phyloP scores from a whole-genome alignment of 1,140 invertebrate species.

The Drosophila sp. region DNA sequence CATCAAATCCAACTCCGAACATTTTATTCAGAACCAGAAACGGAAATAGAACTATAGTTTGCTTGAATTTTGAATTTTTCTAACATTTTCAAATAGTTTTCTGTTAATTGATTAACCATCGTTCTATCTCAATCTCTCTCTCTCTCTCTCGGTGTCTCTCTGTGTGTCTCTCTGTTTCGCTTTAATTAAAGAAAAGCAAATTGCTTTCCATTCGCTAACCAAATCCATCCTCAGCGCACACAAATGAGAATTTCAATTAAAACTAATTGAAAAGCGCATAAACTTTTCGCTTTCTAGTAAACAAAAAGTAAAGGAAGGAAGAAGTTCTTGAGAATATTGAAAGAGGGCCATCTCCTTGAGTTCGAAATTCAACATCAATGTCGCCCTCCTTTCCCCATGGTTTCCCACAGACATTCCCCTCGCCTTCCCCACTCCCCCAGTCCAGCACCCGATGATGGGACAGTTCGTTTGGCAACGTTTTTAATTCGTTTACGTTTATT shows the following conservation, averaged over 20 bases:
- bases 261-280: slow-evolving; percentile 77
- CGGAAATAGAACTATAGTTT: background rate
- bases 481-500: slow-evolving; percentile 81
- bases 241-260: slow-evolving; percentile 72
- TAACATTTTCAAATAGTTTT: background rate
- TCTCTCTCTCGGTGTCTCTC: slow-evolving; percentile 7
- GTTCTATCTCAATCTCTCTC: background rate
- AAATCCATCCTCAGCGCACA: background rate
- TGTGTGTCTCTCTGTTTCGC: slow-evolving; percentile 21
- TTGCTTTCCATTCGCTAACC: slow-evolving; percentile 34
- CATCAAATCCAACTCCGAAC: no score
- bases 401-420: background rate
- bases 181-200: slow-evolving; percentile 65
- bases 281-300: slow-evolving; percentile 64
- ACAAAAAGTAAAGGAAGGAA: slow-evolving; percentile 52
- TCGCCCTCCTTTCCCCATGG: background rate
- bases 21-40: background rate
- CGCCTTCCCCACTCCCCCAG: slow-evolving; percentile 8
- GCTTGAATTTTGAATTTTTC: background rate
- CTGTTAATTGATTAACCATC: background rate
- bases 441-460: background rate
- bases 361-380: background rate
- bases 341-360: slow-evolving; percentile 20
- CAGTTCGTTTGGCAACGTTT: slow-evolving; percentile 63
- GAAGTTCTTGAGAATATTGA: slow-evolving; percentile 54